phyloP scores from a whole-genome alignment of 2,113 vertebrate genomes.

The Delphinus delphis region DNA sequence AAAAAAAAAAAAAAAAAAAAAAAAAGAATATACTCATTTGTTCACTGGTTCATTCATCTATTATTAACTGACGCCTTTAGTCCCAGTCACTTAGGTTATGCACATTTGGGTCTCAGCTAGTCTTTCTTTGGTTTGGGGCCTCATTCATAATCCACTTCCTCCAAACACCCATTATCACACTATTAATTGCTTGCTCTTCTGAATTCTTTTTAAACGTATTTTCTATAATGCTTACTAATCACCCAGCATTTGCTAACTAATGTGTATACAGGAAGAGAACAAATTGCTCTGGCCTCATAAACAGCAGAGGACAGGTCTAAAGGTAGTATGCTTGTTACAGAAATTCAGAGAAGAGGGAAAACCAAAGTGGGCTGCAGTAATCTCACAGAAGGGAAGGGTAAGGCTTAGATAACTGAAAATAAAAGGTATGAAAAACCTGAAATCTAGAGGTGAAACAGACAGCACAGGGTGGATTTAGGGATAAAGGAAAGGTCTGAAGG shows the following conservation, averaged over 20 bases:
- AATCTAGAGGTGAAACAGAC: not conserved
- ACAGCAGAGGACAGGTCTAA: not conserved
- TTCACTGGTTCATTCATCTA: not conserved
- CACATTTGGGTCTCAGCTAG: not conserved
- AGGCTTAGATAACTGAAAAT: not conserved
- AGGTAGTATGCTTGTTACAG: not conserved
- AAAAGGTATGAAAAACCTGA: not conserved
- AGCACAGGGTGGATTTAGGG: not conserved
- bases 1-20: too few species aligned
- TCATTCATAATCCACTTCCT: not conserved
- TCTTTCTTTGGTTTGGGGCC: not conserved
- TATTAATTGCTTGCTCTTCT: not conserved
- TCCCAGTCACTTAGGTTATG: not conserved
- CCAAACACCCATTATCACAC: not conserved
- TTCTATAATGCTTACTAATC: not conserved
- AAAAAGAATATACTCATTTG: not conserved
- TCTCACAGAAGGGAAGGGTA: not conserved
- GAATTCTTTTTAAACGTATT: conserved; percentile 24
- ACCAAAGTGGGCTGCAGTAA: not conserved
- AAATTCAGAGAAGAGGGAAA: not conserved
- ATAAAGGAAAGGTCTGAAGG: not conserved
- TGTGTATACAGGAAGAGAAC: not conserved
- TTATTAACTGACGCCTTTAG: not conserved
- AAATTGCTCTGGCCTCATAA: not conserved
- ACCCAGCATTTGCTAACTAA: not conserved